phyloP scores from a whole-genome alignment of 23 tunicate genomes.

The Styela clava region DNA sequence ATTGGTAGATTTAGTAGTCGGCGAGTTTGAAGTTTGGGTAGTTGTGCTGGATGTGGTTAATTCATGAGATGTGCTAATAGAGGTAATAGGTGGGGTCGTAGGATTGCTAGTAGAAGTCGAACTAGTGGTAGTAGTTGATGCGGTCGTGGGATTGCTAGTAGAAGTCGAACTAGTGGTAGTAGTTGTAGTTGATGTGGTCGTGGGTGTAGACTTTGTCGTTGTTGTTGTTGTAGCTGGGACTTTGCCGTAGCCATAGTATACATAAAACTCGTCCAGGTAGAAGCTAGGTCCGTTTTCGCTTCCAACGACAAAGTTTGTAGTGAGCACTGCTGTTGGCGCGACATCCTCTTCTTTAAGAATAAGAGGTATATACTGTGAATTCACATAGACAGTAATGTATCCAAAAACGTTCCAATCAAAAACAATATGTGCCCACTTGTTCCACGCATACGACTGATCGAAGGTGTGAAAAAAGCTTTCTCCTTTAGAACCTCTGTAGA shows the following conservation, averaged over 20 bases:
- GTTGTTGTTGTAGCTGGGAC: background rate
- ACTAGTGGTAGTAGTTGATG: background rate
- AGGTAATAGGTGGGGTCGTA: background rate
- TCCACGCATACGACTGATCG: background rate
- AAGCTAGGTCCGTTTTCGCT: conserved; percentile 10
- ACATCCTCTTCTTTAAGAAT: background rate
- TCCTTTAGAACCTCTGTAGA: background rate
- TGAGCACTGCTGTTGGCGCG: background rate
- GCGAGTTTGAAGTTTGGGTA: background rate
- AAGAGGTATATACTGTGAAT: background rate
- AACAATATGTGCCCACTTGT: background rate
- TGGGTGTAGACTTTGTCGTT: background rate
- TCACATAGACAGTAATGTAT: background rate
- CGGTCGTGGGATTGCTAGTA: background rate
- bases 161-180: background rate
- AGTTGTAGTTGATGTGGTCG: background rate
- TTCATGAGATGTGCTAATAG: background rate
- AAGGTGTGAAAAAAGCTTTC: background rate
- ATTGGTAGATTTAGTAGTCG: background rate
- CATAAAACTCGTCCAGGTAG: conserved; percentile 14
- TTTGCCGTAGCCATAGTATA: background rate
- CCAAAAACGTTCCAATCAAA: background rate
- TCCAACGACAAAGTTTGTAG: background rate
- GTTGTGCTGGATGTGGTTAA: background rate
- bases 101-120: background rate